Percentiles rank a stretch among this genome's conserved stretches.
Evolutionary conservation across 2,888 invertebrate genomes (phyloP).

Genomic region (Chouioia cunea): DNA sequence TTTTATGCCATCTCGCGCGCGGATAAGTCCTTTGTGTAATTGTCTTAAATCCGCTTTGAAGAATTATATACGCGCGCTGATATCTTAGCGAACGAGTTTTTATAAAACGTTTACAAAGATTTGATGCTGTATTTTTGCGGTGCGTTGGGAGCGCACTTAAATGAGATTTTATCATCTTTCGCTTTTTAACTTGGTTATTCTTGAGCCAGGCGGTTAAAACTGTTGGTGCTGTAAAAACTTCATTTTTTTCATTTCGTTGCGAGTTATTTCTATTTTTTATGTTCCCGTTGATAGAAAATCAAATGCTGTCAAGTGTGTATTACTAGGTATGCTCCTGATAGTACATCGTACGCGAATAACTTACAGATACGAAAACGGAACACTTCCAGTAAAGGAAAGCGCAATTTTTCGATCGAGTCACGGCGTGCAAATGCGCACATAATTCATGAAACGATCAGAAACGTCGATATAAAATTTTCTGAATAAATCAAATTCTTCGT

Average conservation of each 20-base stretch:
- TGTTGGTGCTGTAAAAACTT: neutral
- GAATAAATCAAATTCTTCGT: slow-evolving; percentile 1
- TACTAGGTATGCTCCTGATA: no score
- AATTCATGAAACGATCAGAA: slow-evolving; percentile 9
- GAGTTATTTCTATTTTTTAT: neutral
- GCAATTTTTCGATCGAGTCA: no score
- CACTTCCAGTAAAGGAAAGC: no score
- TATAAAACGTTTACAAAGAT: neutral
- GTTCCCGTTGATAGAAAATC: neutral
- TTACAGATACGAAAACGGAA: no score
- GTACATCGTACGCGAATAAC: no score
- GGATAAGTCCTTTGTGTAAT: slow-evolving; percentile 26
- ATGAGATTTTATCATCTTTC: no score
- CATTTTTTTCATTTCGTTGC: neutral
- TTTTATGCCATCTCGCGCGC: neutral
- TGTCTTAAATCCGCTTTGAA: slow-evolving; percentile 22
- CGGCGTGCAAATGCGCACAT: neutral
- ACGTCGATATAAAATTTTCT: slow-evolving; percentile 14
- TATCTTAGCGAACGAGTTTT: neutral
- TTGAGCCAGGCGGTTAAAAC: neutral
- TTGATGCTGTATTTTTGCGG: neutral
- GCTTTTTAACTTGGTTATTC: neutral
- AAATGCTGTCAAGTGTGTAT: no score
- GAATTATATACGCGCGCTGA: neutral
- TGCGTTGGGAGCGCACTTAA: neutral